Conservation (phyloP, 2,888 invertebrate species). For the Drepanosiphum platanoidis region DNA sequence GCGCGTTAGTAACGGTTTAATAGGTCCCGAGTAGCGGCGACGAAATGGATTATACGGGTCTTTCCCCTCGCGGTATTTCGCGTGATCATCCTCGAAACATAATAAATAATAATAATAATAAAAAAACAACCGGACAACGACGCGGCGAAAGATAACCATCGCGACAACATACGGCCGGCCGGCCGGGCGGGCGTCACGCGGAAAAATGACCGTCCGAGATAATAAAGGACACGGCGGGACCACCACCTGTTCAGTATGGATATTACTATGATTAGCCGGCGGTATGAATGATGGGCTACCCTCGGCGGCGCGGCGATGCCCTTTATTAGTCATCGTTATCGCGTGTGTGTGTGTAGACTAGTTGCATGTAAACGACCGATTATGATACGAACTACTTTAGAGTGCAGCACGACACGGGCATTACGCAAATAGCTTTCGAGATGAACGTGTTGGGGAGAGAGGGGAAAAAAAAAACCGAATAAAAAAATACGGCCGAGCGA, state of each 20-base stretch:
- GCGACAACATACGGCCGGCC: constrained; percentile 48
- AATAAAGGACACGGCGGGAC: constrained; percentile 52
- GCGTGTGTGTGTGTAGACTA: constrained; percentile 41
- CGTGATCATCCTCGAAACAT: constrained; percentile 54
- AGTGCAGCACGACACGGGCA: constrained; percentile 13
- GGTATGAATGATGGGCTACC: constrained; percentile 26
- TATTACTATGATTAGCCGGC: constrained; percentile 49
- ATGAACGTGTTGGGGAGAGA: constrained; percentile 27
- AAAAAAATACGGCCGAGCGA: constrained; percentile 13
- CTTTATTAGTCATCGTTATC: constrained; percentile 58
- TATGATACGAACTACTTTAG: constrained; percentile 34
- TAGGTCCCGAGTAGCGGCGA: constrained; percentile 25
- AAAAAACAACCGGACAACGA: constrained; percentile 36
- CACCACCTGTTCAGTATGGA: constrained; percentile 58
- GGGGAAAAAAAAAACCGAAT: no score
- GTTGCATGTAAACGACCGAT: constrained; percentile 57
- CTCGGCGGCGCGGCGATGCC: constrained; percentile 16
- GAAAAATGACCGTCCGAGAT: constrained; percentile 37
- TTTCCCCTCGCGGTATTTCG: constrained; percentile 34
- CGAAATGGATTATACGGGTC: constrained; percentile 48
- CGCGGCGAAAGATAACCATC: constrained; percentile 52
- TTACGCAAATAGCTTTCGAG: constrained; percentile 56
- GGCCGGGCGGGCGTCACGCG: constrained; percentile 45
- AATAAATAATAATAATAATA: constrained; percentile 33
- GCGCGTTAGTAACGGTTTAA: constrained; percentile 40